Conservation (phyloP, 2,797 vertebrate genomes). For the Lepilemur septentrionalis region DNA sequence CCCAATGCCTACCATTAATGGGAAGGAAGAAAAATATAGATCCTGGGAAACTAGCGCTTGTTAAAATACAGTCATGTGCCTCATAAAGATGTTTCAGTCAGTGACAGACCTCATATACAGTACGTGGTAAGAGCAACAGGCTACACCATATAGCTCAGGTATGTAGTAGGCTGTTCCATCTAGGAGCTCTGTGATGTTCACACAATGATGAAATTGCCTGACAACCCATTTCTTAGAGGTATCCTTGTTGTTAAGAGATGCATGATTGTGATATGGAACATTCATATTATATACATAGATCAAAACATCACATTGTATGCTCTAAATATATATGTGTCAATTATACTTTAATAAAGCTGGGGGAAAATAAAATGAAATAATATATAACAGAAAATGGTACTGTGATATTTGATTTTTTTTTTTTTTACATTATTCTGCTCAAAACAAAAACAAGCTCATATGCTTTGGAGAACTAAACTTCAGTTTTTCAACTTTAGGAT, state of each 20-base stretch:
- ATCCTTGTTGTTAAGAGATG: background rate
- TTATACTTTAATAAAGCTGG: background rate
- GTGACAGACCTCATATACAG: background rate
- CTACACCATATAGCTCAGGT: background rate
- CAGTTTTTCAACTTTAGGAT: constrained; percentile 17
- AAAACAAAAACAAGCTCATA: background rate
- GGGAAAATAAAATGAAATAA: background rate
- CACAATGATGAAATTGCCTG: background rate
- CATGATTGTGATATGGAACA: background rate
- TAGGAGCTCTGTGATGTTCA: background rate
- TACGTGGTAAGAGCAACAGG: background rate
- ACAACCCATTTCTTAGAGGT: background rate
- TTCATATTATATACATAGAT: background rate
- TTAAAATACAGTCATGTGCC: background rate
- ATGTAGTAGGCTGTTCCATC: no score
- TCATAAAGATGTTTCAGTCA: background rate
- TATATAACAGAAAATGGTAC: background rate
- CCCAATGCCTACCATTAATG: background rate
- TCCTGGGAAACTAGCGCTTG: background rate
- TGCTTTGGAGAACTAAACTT: background rate
- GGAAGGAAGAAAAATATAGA: background rate
- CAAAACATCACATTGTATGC: background rate
- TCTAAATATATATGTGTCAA: background rate
- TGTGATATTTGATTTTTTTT: background rate
- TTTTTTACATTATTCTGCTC: background rate